Evolutionary conservation across 2,888 invertebrate species (phyloP).

Genomic region (Dusona sp.): DNA sequence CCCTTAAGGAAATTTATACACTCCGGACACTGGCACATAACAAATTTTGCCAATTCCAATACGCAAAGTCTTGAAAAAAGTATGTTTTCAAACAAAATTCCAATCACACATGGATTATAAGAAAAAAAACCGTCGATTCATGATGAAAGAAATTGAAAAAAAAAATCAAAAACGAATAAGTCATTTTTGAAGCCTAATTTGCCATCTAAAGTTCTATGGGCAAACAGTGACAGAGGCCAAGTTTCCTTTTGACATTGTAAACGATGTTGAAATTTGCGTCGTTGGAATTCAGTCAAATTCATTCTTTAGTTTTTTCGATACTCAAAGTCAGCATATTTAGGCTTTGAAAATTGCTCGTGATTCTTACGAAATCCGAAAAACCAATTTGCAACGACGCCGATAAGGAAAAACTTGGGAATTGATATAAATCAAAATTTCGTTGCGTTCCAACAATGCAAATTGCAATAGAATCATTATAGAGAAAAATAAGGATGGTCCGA

Average conservation of each 20-base stretch:
- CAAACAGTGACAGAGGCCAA: slow-evolving; percentile 30
- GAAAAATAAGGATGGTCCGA: slow-evolving; percentile 26
- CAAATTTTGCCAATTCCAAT: neutral
- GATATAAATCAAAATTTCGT: neutral
- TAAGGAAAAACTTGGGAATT: neutral
- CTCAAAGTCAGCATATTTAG: neutral
- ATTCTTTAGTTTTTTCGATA: neutral
- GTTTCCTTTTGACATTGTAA: neutral
- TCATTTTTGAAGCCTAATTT: slow-evolving; percentile 58
- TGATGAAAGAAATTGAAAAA: neutral
- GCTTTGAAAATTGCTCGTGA: neutral
- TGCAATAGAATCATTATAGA: slow-evolving; percentile 58
- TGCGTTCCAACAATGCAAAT: slow-evolving; percentile 25
- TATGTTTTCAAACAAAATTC: slow-evolving; percentile 61
- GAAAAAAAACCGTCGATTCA: slow-evolving; percentile 1
- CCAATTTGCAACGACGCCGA: too few species aligned
- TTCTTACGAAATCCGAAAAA: neutral
- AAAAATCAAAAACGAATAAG: neutral
- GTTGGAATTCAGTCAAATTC: neutral
- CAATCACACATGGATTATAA: slow-evolving; percentile 55
- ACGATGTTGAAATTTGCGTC: neutral
- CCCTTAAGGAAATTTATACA: neutral
- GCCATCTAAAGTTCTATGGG: slow-evolving; percentile 54
- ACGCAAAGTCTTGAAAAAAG: neutral
- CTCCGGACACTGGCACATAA: neutral